phyloP scores from a whole-genome alignment of 2,888 invertebrate species.

The Drosophila hamatofila region DNA sequence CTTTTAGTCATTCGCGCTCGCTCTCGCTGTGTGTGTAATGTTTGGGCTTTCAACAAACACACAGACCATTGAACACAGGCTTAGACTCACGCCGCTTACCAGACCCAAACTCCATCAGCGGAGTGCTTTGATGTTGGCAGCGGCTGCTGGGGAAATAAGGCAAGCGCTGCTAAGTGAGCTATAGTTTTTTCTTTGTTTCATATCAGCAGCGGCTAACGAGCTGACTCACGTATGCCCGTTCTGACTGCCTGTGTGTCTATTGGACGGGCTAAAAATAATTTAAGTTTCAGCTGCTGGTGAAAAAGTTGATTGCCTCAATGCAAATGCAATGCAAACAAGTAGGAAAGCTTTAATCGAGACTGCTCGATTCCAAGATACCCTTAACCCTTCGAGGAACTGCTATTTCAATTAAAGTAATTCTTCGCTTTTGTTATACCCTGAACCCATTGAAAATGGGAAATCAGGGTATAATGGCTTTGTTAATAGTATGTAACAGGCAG shows the following conservation, averaged over 20 bases:
- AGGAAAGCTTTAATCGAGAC: too few relatives aligned
- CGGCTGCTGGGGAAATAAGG: slow-evolving; percentile 3
- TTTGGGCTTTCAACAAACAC: slow-evolving; percentile 16
- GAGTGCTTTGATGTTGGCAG: slow-evolving; percentile 49
- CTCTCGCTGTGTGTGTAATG: neutral
- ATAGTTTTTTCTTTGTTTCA: slow-evolving; percentile 6
- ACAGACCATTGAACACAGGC: slow-evolving; percentile 46
- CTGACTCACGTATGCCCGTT: neutral
- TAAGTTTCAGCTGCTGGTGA: slow-evolving; percentile 45
- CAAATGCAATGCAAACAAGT: slow-evolving; percentile 3
- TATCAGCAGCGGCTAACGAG: slow-evolving; percentile 10
- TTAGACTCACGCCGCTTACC: neutral
- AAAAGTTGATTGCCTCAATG: slow-evolving; percentile 8
- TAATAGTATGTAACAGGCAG: too few relatives aligned
- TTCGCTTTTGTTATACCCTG: too few relatives aligned
- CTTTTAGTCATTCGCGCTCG: neutral
- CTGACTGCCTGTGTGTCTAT: neutral
- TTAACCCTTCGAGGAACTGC: too few relatives aligned
- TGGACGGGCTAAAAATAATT: slow-evolving; percentile 30
- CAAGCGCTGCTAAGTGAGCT: slow-evolving; percentile 21
- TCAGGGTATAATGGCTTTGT: too few relatives aligned
- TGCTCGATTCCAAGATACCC: too few relatives aligned
- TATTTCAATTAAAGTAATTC: too few relatives aligned
- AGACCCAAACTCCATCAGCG: neutral
- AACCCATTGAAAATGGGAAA: too few relatives aligned